Evolutionary conservation across 2,113 vertebrate species (phyloP).

Genomic region (Lontra canadensis): DNA sequence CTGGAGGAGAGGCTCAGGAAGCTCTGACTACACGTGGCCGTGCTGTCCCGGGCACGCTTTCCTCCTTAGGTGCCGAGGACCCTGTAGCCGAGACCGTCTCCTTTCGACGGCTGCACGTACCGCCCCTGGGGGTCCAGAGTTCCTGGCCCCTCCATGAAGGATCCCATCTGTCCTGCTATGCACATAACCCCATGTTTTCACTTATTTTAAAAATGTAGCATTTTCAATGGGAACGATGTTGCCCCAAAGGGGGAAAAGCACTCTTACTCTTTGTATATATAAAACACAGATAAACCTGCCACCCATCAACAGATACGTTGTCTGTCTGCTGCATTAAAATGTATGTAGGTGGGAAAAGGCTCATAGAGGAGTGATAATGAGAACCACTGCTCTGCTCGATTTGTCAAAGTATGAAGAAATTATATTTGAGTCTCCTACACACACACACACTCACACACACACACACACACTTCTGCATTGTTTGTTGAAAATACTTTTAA

Average conservation of each 20-base stretch:
- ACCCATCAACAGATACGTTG: fast-evolving
- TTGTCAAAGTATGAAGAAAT: not conserved
- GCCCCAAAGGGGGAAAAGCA: not conserved
- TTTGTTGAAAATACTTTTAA: not conserved
- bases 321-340: no score
- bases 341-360: not conserved
- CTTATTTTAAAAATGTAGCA: not conserved
- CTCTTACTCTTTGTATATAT: not conserved
- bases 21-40: fast-evolving
- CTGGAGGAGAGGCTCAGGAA: not conserved
- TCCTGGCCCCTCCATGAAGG: fast-evolving
- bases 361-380: not conserved
- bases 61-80: not conserved
- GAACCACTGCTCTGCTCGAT: no score
- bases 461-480: no score
- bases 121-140: fast-evolving
- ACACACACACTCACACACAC: no score
- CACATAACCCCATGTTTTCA: fast-evolving
- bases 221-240: not conserved
- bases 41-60: fast-evolving
- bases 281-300: no score
- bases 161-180: fast-evolving
- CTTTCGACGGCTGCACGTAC: fast-evolving
- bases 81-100: fast-evolving
- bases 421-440: not conserved